Evolutionary conservation across 2,797 vertebrate species (phyloP), one percentile per base, ranked within the genome.

Genomic region (Myripristis murdjan): DNA sequence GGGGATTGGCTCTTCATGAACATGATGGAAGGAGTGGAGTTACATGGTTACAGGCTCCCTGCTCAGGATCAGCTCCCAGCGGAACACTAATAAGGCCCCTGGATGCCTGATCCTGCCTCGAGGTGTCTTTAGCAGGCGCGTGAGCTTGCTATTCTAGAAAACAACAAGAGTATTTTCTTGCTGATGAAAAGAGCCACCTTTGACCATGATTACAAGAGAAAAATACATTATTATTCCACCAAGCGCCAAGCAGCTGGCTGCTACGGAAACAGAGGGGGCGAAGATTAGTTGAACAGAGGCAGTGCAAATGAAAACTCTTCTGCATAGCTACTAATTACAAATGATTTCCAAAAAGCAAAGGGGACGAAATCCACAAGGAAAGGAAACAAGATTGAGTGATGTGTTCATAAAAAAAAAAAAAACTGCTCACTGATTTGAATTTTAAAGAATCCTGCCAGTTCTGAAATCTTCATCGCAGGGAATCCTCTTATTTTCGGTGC

Each of bases 1-100:
- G 3, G 28, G 70, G 73, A 55, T 64, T 18, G 53, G 79, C 81
- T 77, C 74, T 53, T 86, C 76, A 61, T 53, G 81, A 85, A 83
- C 79, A 83, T 49, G 84, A 77, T 31, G 43, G 65, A 47, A 64
- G 56, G 83, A 85, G 78, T 70, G 74, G 65, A 82, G 81, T 78
- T 82, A 83, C 79, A 76, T 12, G 67, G 66, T 73, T 64, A 62
- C 65, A 23, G 5, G 12, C 35, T 41, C 37, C 7, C 64, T 18
- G 71, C 58, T 47, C 24, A 6, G 16, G 26, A 47, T 53, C 53
- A 69, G 64, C 80, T 62, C 63, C 33, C 53, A 79, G 75, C 82
- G 79, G 67, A 70, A 22, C 55, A 61, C 33, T 68, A 57, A 72
- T 72, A 48, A 64, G 51, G 20, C 54, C 66, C 44, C 63, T 49